Evolutionary conservation across 2,797 vertebrate genomes (phyloP), one percentile per base, ranked within the genome.

Genomic region (Phalloptychus januarius): DNA sequence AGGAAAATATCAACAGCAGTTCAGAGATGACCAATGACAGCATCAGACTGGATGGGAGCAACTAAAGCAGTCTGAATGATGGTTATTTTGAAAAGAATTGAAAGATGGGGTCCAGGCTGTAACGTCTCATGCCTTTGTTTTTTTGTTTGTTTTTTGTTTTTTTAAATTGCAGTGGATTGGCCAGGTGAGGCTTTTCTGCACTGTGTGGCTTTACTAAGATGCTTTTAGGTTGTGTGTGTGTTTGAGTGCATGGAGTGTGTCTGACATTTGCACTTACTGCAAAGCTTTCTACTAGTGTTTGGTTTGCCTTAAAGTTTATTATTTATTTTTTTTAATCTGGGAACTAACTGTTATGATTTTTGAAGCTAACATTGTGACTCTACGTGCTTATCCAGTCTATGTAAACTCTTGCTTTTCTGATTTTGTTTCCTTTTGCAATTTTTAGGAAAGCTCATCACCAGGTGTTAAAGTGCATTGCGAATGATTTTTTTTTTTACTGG

Each of bases 121-220:
- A 91, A 90, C 79, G 2, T 88, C 83, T 94, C 77, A 3, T 94
- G 87, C 93, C 84, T 93, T 88, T 33, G 5, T 61, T 56, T 56
- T 54, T 48, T 16, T 31, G 31, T 58, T 94, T 54, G n/a, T 25
- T 2, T 23, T 54, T n/a, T 52, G 6, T 7, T 54, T 54, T 2
- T 91, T 94, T 81, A 93, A 78, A 89, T 94, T 93, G 33, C 94
- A 95, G 93, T 94, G 93, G 95, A 95, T 88, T 95, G 95, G 94
- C 92, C 94, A 94, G 95, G 94, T 96, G 94, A 96, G 93, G 83
- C 82, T 87, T 79, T 40, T 56, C 79, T 87, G 82, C 86, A 78
- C 84, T 88, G 82, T 92, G 82, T 91, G 84, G 38, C 83, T 83
- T 86, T 71, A 85, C 79, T 92, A 81, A 89, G 85, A 86, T 52